phyloP scores from a whole-genome alignment of 2,797 vertebrate genomes.

The Lutjanus argentimaculatus region DNA sequence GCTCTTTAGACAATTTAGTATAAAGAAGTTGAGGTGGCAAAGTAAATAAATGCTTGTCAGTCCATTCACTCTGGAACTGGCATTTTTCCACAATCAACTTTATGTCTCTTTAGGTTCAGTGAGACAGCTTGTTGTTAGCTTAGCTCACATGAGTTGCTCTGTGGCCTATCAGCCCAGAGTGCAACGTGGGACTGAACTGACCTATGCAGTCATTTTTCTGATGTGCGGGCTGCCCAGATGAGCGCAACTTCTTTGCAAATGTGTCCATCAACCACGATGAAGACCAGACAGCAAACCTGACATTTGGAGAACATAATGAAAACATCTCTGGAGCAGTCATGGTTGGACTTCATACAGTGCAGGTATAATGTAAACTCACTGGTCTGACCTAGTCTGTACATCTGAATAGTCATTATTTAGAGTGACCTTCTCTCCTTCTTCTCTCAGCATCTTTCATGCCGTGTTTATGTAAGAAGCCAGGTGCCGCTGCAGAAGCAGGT shows the following conservation, averaged over 20 bases:
- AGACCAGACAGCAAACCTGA: not conserved
- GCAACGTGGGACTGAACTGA: no score
- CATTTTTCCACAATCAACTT: no score
- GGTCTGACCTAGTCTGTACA: not conserved
- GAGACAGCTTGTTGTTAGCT: no score
- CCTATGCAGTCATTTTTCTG: no score
- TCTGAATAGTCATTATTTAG: not conserved
- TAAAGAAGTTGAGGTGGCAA: no score
- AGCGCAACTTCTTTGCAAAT: not conserved
- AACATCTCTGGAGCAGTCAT: not conserved
- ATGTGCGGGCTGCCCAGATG: not conserved
- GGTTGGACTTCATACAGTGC: not conserved
- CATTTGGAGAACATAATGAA: not conserved
- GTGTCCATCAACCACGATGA: no score
- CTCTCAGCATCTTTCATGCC: not conserved
- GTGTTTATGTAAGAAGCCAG: not conserved
- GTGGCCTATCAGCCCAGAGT: no score
- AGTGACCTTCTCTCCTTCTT: not conserved
- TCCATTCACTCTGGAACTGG: no score
- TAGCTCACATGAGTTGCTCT: no score
- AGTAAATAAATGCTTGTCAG: no score
- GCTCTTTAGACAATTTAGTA: no score
- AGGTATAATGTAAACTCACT: not conserved
- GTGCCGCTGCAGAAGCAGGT: not conserved
- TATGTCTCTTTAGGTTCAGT: no score